Percentiles rank a stretch among this genome's conserved stretches.
These are phyloP conservation scores for Sylvia borin DNA, from an alignment of 2,797 vertebrate species.

Conservation along the genomic window DNA sequence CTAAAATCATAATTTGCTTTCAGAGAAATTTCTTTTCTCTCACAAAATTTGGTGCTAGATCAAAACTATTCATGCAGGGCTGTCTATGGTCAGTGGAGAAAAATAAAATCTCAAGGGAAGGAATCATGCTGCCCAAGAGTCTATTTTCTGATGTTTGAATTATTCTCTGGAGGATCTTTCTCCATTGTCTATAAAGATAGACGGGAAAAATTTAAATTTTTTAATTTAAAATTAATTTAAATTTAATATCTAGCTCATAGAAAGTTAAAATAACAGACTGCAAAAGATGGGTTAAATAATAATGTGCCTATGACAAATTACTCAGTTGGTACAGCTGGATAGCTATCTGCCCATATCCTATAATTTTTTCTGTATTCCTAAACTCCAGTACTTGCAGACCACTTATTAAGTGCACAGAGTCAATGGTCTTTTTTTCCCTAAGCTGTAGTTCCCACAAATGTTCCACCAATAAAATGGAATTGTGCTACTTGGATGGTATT, in stretches of 20 bases:
- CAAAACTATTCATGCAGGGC: not conserved
- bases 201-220: not conserved
- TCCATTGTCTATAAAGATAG: not conserved
- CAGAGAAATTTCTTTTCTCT: not conserved
- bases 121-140: not conserved
- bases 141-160: not conserved
- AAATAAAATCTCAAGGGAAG: not conserved
- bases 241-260: not conserved
- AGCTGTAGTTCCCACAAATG: not conserved
- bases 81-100: not conserved
- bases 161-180: not conserved
- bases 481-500: not conserved
- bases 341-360: not conserved
- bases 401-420: not conserved
- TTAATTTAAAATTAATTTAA: no score
- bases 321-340: not conserved
- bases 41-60: not conserved
- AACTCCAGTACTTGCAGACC: not conserved
- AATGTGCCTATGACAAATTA: not conserved
- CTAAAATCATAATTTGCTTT: not conserved
- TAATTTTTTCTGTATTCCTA: not conserved
- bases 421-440: not conserved
- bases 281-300: not conserved
- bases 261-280: not conserved
- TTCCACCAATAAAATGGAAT: conserved; percentile 30